phyloP scores from a whole-genome alignment of 1,140 invertebrate genomes.

The Pseudomyrmex gracilis region DNA sequence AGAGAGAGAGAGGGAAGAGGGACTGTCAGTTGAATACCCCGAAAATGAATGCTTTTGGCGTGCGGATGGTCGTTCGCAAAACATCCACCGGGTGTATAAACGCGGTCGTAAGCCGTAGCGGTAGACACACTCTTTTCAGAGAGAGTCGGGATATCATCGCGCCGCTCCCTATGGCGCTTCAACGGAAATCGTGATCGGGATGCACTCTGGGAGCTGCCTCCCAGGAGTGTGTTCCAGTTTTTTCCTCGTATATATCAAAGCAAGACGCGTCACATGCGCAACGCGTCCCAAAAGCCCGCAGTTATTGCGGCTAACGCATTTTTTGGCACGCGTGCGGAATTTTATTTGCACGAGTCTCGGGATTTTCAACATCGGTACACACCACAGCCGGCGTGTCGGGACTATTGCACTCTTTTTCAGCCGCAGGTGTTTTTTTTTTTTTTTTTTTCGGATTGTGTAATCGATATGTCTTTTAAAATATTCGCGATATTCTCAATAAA shows the following conservation, averaged over 20 bases:
- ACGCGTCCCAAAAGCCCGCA: conserved; percentile 30
- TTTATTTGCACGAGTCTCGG: conserved; percentile 2
- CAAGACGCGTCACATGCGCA: conserved; percentile 28
- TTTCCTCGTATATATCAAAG: conserved; percentile 19
- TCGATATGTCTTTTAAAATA: conserved; percentile 2
- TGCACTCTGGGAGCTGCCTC: background rate
- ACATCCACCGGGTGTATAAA: background rate
- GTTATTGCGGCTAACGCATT: conserved; percentile 43
- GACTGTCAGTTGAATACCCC: conserved; percentile 30
- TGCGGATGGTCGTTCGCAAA: background rate
- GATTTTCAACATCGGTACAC: conserved; percentile 37
- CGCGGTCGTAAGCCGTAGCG: background rate
- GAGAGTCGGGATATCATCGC: background rate
- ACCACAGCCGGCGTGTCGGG: background rate
- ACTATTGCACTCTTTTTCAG: conserved; percentile 1
- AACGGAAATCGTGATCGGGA: background rate
- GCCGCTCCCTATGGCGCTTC: conserved; percentile 8
- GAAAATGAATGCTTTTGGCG: conserved; percentile 31
- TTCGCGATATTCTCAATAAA: background rate
- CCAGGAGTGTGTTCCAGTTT: conserved; percentile 27
- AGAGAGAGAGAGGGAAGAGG: too few species aligned
- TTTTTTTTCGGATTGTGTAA: background rate
- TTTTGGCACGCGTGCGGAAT: conserved; percentile 32
- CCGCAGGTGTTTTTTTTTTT: background rate
- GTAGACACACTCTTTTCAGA: background rate